Evolutionary conservation across 2,888 invertebrate genomes (phyloP), one percentile per base, ranked within the genome.

Genomic region (Rambutsinella grinnellia): DNA sequence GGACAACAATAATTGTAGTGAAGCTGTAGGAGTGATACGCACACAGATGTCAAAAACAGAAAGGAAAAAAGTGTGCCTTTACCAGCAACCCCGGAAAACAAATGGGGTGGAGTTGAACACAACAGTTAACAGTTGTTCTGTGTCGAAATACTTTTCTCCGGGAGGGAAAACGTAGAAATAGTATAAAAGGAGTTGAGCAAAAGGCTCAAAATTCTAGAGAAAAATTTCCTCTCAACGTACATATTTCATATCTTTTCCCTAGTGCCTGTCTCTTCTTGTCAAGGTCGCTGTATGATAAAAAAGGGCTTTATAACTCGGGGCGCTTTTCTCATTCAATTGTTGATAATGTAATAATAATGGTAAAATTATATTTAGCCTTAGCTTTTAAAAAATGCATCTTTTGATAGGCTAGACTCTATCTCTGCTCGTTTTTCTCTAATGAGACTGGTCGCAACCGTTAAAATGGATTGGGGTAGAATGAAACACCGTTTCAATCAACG

Each of bases 31-130:
- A 78, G 78, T 71, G 81, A 77, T 78, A 76, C 76, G 36, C 76
- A 78, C 76, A 81, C 80, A 83, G 81, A 83, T 83, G 83, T 83
- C 83, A 83, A 83, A 83, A 83, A 80, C 83, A 83, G 80, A 76
- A 62, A 54, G 60, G 61, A 69, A 75, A 74, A 69, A 67, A 65
- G 27, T 56, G 36, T 36, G 36, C 36, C 36, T 8, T 5, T 36
- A 13, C 36, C 36, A 36, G 13, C 56, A 71, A 74, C 63, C 69
- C 69, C 67, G 74, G 78, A 72, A 78, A 77, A 82, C 75, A 69
- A 78, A 79, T 78, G 75, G 78, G 80, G 78, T 76, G 78, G 79
- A 80, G 80, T 80, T 74, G 46, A 23, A 36, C 49, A 36, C 49
- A 36, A 65, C 27, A 36, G 53, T 54, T 28, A 70, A 76, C 79